Evolutionary conservation across 2,113 vertebrate genomes (phyloP), one percentile per base, ranked within the genome.

Genomic region (Ochotona curzoniae): DNA sequence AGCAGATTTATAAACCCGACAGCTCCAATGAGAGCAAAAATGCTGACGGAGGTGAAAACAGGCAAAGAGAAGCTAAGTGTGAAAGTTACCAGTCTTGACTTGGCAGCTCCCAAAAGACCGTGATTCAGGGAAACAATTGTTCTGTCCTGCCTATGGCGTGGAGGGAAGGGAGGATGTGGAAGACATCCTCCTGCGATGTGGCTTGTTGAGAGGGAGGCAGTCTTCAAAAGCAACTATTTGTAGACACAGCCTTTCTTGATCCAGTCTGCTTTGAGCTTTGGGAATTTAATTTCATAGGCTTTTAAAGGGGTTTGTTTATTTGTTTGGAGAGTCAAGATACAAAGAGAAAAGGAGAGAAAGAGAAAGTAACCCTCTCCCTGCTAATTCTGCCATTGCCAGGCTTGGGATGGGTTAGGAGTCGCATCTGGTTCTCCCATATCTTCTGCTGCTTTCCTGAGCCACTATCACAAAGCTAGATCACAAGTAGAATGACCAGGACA

Each of bases 131-230:
- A 5, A 44, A 10, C 28, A 47, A 32, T 12, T 66, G 21, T 1
- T 57, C 1, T 5, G 8, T 70, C 3, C 2, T 38, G 38, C 25
- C 7, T 63, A 17, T 9, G 8, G 30, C 17, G 7, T 4, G 1
- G 71, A 23, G 14, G 7, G 35, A 30, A 20, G 11, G 51, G 32
- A n/a, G 20, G 28, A 61, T 60, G 9, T 81, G 35, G 69, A 38
- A 14, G 47, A 14, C 54, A 13, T 47, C 20, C 11, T 35, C 64
- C 18, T 66, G 7, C 0, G 4, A 47, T 15, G 1, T 57, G 21
- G 64, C 5, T 44, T 49, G n/a, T 35, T 1, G 11, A 70, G 75
- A 32, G 1, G 7, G 18, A 70, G 35, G 4, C 20, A 32, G 49
- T 60, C 49, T 67, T 69, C 26, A 18, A 69, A 28, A 66, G 54